Conservation (phyloP, 2,797 vertebrate species). For the Naso thynnoides region DNA sequence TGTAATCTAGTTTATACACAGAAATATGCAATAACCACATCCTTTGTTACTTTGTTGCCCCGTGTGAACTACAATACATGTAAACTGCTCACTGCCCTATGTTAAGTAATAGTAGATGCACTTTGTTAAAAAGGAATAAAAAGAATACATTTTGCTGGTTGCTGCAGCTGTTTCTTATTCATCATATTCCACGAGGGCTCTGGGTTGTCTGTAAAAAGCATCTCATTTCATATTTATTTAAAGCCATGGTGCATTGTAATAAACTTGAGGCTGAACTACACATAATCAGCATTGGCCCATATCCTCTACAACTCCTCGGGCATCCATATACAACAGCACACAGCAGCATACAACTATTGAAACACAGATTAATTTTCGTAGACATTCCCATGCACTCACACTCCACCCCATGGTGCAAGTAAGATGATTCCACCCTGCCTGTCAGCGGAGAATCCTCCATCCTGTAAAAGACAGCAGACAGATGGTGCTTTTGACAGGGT, state of each 20-base stretch:
- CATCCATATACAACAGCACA: constrained; percentile 56
- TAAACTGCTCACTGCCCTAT: constrained; percentile 2
- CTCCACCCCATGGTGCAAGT: constrained; percentile 49
- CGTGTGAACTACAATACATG: background rate
- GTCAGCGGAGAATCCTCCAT: constrained; percentile 32
- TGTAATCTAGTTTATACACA: constrained; percentile 42
- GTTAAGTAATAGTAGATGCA: constrained; percentile 16
- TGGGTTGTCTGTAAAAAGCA: constrained; percentile 29
- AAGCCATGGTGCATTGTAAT: constrained; percentile 45
- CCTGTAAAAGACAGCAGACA: constrained; percentile 55
- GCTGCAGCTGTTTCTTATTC: constrained; percentile 46
- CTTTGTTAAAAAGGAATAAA: constrained; percentile 29
- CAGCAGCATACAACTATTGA: constrained; percentile 55
- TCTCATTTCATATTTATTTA: constrained; percentile 56
- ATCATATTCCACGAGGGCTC: constrained; percentile 40
- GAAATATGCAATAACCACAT: constrained; percentile 39
- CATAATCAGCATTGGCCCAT: constrained; percentile 46
- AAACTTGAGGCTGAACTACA: constrained; percentile 42
- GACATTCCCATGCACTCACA: constrained; percentile 28
- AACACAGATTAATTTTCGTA: constrained; percentile 63
- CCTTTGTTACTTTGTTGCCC: constrained; percentile 23
- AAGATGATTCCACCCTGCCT: constrained; percentile 47
- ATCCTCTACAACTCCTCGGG: constrained; percentile 60
- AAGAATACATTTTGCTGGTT: constrained; percentile 8
- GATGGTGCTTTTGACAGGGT: constrained; percentile 65